Percentiles rank a stretch among this genome's conserved stretches.
Conservation (phyloP, 2,888 invertebrate genomes). For the Cephonodes hylas region DNA sequence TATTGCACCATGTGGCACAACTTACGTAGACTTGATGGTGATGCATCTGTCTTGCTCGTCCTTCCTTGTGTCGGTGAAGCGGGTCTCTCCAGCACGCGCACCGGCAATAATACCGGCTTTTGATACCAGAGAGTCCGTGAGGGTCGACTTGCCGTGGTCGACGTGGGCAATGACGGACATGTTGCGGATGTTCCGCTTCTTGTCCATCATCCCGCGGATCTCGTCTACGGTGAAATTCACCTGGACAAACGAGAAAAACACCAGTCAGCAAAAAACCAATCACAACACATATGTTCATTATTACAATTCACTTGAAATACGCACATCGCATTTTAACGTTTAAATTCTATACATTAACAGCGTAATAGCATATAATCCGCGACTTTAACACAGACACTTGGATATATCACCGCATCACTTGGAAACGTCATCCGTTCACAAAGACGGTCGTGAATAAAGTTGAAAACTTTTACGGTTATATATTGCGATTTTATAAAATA, state of each 20-base stretch:
- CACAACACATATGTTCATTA: conserved; percentile 55
- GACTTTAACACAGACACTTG: conserved; percentile 38
- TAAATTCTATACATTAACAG: conserved; percentile 10
- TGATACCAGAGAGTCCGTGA: conserved; percentile 99
- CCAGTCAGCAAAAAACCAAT: conserved; percentile 51
- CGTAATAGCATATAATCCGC: background rate
- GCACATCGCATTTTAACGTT: conserved; percentile 53
- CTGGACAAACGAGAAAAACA: conserved; percentile 81
- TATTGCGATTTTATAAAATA: conserved; percentile 57
- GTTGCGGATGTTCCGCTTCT: conserved; percentile 99
- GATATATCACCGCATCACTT: conserved; percentile 52
- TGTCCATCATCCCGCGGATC: conserved; percentile 99
- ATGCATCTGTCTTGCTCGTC: conserved; percentile 99
- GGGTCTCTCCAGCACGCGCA: conserved; percentile 98
- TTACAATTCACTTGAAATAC: conserved; percentile 40
- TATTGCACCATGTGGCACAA: conserved; percentile 54
- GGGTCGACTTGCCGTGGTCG: conserved; percentile 99
- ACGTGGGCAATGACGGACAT: conserved; percentile 99
- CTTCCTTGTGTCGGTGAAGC: conserved; percentile 99
- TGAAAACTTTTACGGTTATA: conserved; percentile 37
- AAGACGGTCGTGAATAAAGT: conserved; percentile 54
- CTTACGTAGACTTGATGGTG: conserved; percentile 99
- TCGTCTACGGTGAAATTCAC: conserved; percentile 99
- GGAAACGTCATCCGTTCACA: conserved; percentile 74
- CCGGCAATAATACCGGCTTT: conserved; percentile 99